A percentile compares a stretch with the other conserved stretches of the same genome.
phyloP scores from a whole-genome alignment of 2,888 invertebrate genomes.

The Deilephila porcellus region DNA sequence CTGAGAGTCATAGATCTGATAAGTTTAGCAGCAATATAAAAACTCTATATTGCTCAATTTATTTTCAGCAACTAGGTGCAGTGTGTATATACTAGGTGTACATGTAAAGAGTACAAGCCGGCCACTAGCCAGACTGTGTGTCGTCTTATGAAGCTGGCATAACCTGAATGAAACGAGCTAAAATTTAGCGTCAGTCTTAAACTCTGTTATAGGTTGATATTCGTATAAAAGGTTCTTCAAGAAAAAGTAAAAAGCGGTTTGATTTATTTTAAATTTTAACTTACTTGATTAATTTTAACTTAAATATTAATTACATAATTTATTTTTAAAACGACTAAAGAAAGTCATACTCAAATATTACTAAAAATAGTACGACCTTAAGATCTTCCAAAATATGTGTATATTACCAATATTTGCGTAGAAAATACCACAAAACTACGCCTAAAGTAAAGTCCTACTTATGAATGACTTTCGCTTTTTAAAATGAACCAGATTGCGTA shows the following conservation, averaged over 20 bases:
- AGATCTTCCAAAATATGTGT: too few species aligned
- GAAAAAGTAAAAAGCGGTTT: too few species aligned
- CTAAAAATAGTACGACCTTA: too few species aligned
- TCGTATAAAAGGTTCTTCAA: too few species aligned
- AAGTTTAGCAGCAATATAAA: too few species aligned
- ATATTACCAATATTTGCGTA: too few species aligned
- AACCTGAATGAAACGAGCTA: neutral
- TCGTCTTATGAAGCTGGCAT: neutral
- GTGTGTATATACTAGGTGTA: neutral
- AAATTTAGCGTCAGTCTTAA: neutral
- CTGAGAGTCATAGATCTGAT: neutral
- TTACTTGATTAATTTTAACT: too few species aligned
- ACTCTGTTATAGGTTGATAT: neutral
- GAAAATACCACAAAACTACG: neutral
- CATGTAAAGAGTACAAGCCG: neutral
- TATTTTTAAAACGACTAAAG: too few species aligned
- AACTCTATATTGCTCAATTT: neutral
- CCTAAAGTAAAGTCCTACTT: neutral
- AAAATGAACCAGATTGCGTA: constrained; percentile 11
- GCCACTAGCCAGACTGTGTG: constrained; percentile 1
- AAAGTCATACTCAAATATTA: too few species aligned
- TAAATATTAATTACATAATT: too few species aligned
- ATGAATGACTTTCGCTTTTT: constrained; percentile 28
- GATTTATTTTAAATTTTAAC: too few species aligned
- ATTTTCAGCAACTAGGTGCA: neutral